phyloP scores from a whole-genome alignment of 2,888 invertebrate genomes.

The Rotaria macrura region DNA sequence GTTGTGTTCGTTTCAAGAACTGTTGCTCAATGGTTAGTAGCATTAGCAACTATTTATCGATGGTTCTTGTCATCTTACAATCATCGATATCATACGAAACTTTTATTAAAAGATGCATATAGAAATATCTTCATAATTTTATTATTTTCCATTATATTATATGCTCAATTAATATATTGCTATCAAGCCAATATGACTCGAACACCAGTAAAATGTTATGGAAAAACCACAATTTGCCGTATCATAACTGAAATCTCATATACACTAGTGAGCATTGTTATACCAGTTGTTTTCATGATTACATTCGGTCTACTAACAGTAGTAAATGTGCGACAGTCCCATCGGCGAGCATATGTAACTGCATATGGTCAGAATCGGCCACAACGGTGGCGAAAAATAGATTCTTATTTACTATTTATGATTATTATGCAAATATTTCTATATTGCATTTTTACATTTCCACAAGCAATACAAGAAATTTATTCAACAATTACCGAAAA shows the following conservation, averaged over 20 bases:
- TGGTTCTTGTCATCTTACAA: background rate
- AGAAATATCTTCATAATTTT: background rate
- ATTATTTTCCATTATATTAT: background rate
- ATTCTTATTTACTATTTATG: background rate
- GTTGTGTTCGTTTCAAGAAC: background rate
- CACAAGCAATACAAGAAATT: background rate
- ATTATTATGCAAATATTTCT: background rate
- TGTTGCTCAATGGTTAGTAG: background rate
- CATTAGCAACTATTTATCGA: background rate
- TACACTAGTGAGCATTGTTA: background rate
- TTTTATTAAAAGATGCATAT: background rate
- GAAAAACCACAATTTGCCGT: background rate
- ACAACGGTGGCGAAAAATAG: background rate
- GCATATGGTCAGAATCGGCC: background rate
- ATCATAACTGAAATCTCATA: background rate
- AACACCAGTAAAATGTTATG: background rate
- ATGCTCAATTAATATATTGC: background rate
- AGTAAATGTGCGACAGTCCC: background rate
- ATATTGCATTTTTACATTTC: background rate
- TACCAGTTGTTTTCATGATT: background rate
- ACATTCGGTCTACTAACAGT: background rate
- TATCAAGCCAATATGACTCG: background rate
- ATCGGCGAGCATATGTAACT: background rate
- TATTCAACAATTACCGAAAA: background rate
- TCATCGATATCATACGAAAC: background rate